A percentile compares a stretch with the other conserved stretches of the same genome.
Conservation (phyloP, 1,140 invertebrate species). For the Drosophila chauvacae region DNA sequence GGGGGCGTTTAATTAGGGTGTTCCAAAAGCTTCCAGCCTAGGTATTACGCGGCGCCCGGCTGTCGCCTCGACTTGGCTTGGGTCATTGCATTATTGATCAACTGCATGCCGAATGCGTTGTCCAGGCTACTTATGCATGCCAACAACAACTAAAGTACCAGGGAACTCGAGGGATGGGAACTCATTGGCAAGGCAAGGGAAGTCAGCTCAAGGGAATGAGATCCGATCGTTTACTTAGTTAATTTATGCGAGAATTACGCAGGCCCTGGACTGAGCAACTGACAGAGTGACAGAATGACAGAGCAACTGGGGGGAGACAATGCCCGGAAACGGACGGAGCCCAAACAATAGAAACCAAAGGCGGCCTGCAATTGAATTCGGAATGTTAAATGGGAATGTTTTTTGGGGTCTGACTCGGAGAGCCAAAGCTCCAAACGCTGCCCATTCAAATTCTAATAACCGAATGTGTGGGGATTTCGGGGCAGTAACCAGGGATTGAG, state of each 20-base stretch:
- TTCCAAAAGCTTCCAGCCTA: conserved; percentile 39
- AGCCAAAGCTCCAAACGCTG: conserved; percentile 36
- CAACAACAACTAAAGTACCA: background rate
- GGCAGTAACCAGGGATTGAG: background rate
- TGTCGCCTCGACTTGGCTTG: conserved; percentile 24
- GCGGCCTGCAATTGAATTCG: conserved; percentile 43
- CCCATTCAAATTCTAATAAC: conserved; percentile 51
- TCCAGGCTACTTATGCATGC: conserved; percentile 57
- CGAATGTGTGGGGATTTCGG: conserved; percentile 5
- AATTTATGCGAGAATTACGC: conserved; percentile 74
- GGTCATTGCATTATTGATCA: conserved; percentile 80
- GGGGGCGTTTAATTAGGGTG: conserved; percentile 66
- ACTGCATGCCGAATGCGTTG: conserved; percentile 58
- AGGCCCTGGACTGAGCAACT: conserved; percentile 36
- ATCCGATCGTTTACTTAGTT: conserved; percentile 28
- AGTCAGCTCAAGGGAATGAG: conserved; percentile 1
- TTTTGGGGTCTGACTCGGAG: conserved; percentile 15
- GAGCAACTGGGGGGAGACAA: conserved; percentile 24
- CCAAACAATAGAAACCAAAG: conserved; percentile 55
- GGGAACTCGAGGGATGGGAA: conserved; percentile 2
- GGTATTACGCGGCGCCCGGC: conserved; percentile 65
- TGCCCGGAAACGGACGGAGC: conserved; percentile 67
- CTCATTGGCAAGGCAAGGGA: background rate
- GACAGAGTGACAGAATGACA: conserved; percentile 10
- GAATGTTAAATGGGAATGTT: conserved; percentile 44